A percentile compares a stretch with the other conserved stretches of the same genome.
phyloP scores from a whole-genome alignment of 2,113 vertebrate species.

The Protobothrops mucrosquamatus region DNA sequence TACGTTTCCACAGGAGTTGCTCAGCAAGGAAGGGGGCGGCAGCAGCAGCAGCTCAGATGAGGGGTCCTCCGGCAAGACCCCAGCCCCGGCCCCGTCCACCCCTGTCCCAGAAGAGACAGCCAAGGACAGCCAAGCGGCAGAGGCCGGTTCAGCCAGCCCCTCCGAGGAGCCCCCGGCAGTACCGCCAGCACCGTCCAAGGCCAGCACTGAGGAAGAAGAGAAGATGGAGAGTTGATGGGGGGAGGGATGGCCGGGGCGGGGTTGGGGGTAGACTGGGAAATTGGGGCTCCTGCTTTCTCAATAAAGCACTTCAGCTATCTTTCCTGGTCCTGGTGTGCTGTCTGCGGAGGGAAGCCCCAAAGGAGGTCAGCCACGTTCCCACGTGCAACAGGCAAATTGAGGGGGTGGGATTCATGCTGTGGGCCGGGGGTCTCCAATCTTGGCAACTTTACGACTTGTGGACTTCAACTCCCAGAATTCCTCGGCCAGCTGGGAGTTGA shows the following conservation, averaged over 20 bases:
- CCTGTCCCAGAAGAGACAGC: neutral
- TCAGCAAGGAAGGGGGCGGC: conserved; percentile 13
- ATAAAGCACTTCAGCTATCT: neutral
- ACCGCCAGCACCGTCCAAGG: conserved; percentile 55
- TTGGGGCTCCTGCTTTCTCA: neutral
- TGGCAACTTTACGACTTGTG: neutral
- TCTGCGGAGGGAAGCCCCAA: neutral
- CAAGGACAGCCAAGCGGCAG: neutral
- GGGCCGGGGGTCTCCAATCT: too few relatives aligned
- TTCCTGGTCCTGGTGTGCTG: neutral
- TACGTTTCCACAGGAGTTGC: neutral
- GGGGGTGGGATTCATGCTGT: neutral
- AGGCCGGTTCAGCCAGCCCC: conserved; percentile 24
- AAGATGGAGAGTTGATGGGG: neutral
- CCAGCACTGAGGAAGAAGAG: conserved; percentile 4
- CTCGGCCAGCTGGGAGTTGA: neutral
- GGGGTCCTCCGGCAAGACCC: neutral
- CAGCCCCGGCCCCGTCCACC: neutral
- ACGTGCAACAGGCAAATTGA: too few relatives aligned
- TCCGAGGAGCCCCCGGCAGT: conserved; percentile 49
- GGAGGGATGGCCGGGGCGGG: rapidly evolving
- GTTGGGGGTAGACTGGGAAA: neutral
- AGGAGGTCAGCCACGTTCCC: neutral
- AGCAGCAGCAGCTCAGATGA: neutral
- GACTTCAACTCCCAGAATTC: neutral